Percentiles rank a stretch among this genome's conserved stretches.
phyloP scores from a whole-genome alignment of 2,113 vertebrate genomes.

The Tragelaphus strepsiceros region DNA sequence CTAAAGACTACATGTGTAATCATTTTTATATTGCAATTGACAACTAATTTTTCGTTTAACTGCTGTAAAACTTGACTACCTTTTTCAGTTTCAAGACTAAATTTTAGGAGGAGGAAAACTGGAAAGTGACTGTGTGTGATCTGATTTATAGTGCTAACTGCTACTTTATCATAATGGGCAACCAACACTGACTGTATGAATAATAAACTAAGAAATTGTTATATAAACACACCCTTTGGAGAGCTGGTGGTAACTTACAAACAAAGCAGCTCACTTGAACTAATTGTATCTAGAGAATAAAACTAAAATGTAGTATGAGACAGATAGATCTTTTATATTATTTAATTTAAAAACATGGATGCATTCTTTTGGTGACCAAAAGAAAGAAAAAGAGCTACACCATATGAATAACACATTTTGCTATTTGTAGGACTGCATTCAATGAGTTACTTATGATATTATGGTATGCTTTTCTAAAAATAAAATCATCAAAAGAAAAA shows the following conservation, averaged over 20 bases:
- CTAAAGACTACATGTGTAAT: not conserved
- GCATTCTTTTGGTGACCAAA: not conserved
- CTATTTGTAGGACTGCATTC: not conserved
- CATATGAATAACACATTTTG: not conserved
- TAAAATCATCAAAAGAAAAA: not conserved
- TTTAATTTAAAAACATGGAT: not conserved
- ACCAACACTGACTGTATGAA: not conserved
- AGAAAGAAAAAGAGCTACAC: not conserved
- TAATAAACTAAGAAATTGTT: not conserved
- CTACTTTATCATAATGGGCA: no score
- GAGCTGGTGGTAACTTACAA: not conserved
- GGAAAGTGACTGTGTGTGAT: accelerated
- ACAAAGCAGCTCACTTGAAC: not conserved
- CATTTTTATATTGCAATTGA: not conserved
- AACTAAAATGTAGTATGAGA: accelerated
- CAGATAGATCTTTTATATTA: not conserved
- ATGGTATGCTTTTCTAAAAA: not conserved
- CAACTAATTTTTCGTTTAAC: not conserved
- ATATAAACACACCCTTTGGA: not conserved
- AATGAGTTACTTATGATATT: not conserved
- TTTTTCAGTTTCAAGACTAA: not conserved
- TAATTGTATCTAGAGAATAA: not conserved
- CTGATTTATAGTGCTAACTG: not conserved
- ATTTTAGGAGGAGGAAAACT: not conserved
- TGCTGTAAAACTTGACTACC: not conserved